Base-by-base conservation (phyloP, 2,888 invertebrate genomes). In the Caenorhabditis japonica region DNA sequence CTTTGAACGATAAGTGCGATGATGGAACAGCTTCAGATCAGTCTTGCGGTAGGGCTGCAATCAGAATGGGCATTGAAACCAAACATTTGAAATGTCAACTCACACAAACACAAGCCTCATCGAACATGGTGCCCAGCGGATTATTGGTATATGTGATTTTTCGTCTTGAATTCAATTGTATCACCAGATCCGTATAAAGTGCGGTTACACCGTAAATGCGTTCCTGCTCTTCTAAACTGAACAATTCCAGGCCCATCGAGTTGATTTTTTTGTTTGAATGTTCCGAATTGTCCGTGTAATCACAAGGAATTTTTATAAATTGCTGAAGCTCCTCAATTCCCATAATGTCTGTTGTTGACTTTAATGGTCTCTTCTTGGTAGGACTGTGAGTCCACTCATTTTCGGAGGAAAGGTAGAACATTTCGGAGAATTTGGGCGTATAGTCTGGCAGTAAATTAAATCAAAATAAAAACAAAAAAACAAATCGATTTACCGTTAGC, bases 101-200 rank as follows among this genome's bases (percentile, higher is more conserved):
- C 13, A 73, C 73, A 61, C 73, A 73, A 55, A 66, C 15, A 56
- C 73, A 73, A 1, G 73, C 51, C 5, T 43, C 60, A 55, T 73
- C 73, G 17, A 73, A 73, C 36, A 66, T 47, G 0, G 60, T 36
- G 8, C 43, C 51, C 3, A 73, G 8, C 13, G 44, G 13, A n/a
- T 55, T 34, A 3, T 73, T 66, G 0, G 73, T 73, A 19, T 66
- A 73, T 1, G 73, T 66, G 5, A 73, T 66, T 51, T 44, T 49
- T 33, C 73, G 10, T 21, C 66, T 21, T 49, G 55, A 49, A 43
- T 73, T 73, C 27, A 73, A 39, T 51, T 61, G 41, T 3, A 73
- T n/a, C 12, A 36, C 38, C 27, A 56, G 60, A 39, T 73, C 66
- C n/a, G 60, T 58, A 36, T 73, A 73, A 2, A 66, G 17, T 0